Conservation (phyloP, 2,797 vertebrate species). For the Crypturellus tataupa region DNA sequence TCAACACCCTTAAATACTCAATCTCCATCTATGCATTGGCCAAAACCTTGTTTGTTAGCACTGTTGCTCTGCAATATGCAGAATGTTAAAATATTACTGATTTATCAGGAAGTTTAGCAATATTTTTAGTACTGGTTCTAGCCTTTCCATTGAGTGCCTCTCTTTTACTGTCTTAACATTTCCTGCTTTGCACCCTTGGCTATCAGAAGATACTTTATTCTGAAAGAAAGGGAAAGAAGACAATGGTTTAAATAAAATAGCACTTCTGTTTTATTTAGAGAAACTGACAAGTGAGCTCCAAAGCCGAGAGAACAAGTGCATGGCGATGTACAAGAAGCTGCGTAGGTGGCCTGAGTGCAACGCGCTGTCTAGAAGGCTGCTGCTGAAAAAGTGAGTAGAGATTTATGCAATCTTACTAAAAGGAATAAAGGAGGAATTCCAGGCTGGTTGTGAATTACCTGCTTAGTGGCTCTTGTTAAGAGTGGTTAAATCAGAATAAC, state of each 20-base stretch:
- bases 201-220: not conserved
- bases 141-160: not conserved
- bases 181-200: not conserved
- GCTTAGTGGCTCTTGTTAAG: not conserved
- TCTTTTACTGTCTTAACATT: not conserved
- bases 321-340: constrained; percentile 94
- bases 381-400: constrained; percentile 92
- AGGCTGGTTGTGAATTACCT: not conserved
- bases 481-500: not conserved
- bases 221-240: not conserved
- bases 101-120: not conserved
- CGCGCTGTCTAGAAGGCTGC: constrained; percentile 90
- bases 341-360: constrained; percentile 95
- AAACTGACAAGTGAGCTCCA: constrained; percentile 98
- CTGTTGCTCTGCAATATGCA: not conserved
- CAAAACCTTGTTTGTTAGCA: not conserved
- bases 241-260: not conserved
- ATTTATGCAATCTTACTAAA: not conserved
- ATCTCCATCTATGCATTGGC: not conserved
- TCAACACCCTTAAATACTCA: not conserved
- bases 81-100: not conserved
- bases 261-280: constrained; percentile 82
- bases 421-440: not conserved
- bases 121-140: not conserved
- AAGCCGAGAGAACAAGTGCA: constrained; percentile 96